phyloP scores from a whole-genome alignment of 2,888 invertebrate species.

The Drosophila helvetica region DNA sequence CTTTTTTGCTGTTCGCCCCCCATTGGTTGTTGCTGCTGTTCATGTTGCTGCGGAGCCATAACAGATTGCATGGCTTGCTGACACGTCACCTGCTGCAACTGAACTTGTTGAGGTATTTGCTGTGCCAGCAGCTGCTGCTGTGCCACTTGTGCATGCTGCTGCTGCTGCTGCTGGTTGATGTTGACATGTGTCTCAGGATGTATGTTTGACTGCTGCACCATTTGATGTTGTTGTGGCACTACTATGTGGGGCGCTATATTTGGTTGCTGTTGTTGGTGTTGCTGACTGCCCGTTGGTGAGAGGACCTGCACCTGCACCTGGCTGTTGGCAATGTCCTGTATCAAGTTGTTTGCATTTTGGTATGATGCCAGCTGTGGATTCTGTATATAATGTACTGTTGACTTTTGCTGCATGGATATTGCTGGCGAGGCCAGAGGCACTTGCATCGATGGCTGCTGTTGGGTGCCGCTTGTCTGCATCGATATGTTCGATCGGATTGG shows the following conservation, averaged over 20 bases:
- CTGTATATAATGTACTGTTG: conserved; percentile 74
- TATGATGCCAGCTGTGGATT: conserved; percentile 73
- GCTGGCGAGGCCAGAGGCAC: conserved; percentile 51
- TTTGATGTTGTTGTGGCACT: conserved; percentile 22
- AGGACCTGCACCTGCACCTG: conserved; percentile 51
- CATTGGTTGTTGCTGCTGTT: conserved; percentile 55
- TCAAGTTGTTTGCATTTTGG: conserved; percentile 54
- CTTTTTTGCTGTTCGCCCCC: conserved; percentile 55
- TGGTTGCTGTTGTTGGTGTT: conserved; percentile 51
- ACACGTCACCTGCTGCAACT: conserved; percentile 23
- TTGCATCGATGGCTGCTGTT: conserved; percentile 40
- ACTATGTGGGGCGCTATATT: conserved; percentile 37
- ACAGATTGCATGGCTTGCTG: conserved; percentile 45
- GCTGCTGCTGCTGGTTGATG: conserved; percentile 33
- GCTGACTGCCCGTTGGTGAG: conserved; percentile 67
- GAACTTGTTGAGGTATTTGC: conserved; percentile 53
- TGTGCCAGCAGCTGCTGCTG: conserved; percentile 35
- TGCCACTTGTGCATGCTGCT: conserved; percentile 34
- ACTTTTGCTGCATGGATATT: conserved; percentile 59
- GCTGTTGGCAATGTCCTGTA: conserved; percentile 60
- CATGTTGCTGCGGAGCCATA: conserved; percentile 44
- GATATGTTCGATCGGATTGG: conserved; percentile 73
- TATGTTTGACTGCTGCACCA: conserved; percentile 5
- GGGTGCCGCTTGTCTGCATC: conserved; percentile 75
- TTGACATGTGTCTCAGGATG: conserved; percentile 9